Evolutionary conservation across 2,888 invertebrate species (phyloP).

Genomic region (Boloria selene): DNA sequence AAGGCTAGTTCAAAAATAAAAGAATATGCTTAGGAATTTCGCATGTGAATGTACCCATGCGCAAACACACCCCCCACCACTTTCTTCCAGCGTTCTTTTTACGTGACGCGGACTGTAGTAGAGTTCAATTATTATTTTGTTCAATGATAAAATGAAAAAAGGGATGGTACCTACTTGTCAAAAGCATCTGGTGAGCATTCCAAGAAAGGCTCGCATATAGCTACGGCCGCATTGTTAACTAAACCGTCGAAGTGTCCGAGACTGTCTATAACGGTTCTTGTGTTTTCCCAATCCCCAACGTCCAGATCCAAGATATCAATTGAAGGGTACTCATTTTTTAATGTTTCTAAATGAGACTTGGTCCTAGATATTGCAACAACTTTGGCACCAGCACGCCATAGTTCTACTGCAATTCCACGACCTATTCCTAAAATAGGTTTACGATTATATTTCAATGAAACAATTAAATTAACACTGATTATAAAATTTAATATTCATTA

Average conservation of each 20-base stretch:
- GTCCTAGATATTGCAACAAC: conserved; percentile 91
- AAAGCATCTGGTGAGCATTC: conserved; percentile 86
- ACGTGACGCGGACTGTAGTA: too few relatives aligned
- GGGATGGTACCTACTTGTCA: conserved; percentile 85
- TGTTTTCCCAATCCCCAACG: conserved; percentile 88
- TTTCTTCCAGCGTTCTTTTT: too few relatives aligned
- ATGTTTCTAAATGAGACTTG: conserved; percentile 83
- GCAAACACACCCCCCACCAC: too few relatives aligned
- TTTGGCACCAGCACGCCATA: conserved; percentile 86
- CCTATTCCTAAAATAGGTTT: conserved; percentile 84
- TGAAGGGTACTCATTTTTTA: conserved; percentile 83
- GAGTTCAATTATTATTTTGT: too few relatives aligned
- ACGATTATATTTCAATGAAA: background rate
- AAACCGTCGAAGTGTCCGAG: conserved; percentile 89
- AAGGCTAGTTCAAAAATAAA: too few relatives aligned
- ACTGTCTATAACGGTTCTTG: conserved; percentile 82
- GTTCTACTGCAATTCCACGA: conserved; percentile 85
- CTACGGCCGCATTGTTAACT: conserved; percentile 95
- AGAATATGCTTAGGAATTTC: too few relatives aligned
- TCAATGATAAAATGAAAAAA: background rate
- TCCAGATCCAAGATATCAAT: conserved; percentile 88
- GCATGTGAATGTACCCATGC: too few relatives aligned
- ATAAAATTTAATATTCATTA: background rate
- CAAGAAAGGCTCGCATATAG: conserved; percentile 86
- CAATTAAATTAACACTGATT: background rate